Percentiles rank a stretch among this genome's conserved stretches.
These are phyloP conservation scores for Camponotus vicinus DNA, from an alignment of 1,140 invertebrate species.

Conservation along the genomic window DNA sequence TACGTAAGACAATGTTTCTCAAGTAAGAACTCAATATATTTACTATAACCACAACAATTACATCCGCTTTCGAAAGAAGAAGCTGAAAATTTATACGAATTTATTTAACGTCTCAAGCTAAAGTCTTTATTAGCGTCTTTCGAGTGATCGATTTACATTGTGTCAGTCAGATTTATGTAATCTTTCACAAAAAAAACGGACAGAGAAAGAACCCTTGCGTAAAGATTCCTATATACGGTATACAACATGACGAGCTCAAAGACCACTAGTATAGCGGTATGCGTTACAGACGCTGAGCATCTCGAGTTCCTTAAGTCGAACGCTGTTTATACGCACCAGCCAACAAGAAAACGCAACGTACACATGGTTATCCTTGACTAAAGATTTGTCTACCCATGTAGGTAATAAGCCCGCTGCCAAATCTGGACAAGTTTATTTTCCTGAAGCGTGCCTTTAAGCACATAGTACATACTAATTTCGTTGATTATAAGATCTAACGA, in stretches of 20 bases:
- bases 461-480: constrained; percentile 1
- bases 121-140: constrained; percentile 3
- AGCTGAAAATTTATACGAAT: background rate
- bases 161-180: constrained; percentile 40
- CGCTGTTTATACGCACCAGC: constrained; percentile 13
- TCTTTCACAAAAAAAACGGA: background rate
- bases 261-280: constrained; percentile 26
- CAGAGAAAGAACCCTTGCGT: background rate
- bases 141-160: background rate
- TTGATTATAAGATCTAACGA: background rate
- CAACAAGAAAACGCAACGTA: constrained; percentile 21
- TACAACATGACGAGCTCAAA: constrained; percentile 22
- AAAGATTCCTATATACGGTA: constrained; percentile 22
- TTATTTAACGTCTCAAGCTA: background rate
- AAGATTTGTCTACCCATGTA: constrained; percentile 2
- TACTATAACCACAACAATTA: constrained; percentile 1
- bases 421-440: constrained; percentile 27
- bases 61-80: constrained; percentile 16
- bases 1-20: constrained; percentile 16
- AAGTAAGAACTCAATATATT: background rate
- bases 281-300: constrained; percentile 43
- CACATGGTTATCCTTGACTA: constrained; percentile 44
- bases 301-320: constrained; percentile 37
- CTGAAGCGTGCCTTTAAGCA: background rate
- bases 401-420: background rate